Base-by-base conservation (phyloP, 2,888 invertebrate genomes). In the Nomada fabriciana region DNA sequence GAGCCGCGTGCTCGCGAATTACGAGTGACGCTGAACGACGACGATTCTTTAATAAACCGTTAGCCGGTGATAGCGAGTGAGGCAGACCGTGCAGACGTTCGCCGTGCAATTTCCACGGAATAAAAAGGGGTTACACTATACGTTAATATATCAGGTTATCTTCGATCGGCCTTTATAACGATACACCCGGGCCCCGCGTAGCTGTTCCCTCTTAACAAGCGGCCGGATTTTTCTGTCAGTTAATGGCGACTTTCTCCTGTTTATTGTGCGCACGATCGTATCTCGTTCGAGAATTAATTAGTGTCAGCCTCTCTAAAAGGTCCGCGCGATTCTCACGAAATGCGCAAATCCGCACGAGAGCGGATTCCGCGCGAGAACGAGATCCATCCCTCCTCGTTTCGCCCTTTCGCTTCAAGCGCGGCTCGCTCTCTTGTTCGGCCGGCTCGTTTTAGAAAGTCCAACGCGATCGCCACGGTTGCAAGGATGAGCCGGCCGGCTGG, bases 211-310 rank as follows among this genome's bases (percentile, higher is more conserved):
- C 86, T 82, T 88, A 87, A 87, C 87, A 86, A 87, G 86, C 84
- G 29, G 64, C 2, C 59, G 73, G 83, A 83, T 85, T 88, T 88
- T 88, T 88, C 86, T 85, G 84, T 61, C 86, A 80, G 80, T 76
- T 87, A 88, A 88, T 87, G 83, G 85, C 87, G 86, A 88, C 88
- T 88, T 87, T 88, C 88, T 88, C 88, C 82, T 76, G 88, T 88
- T 86, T 86, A 83, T 88, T 87, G 84, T 85, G 83, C 67, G 80
- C 86, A 57, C 86, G 88, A 88, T 88, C 83, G 80, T 88, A 88
- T 88, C 88, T 82, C 85, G 80, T 50, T 72, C 74, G 85, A 78
- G 86, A 88, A 88, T 88, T 88, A 88, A 88, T 88, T 88, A 88
- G 86, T 78, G 88, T 88, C 88, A 88, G 88, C 78, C 73, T 84